These are phyloP conservation scores for Phalacrocorax aristotelis DNA, from an alignment of 2,113 vertebrate species.

Conservation along the genomic window DNA sequence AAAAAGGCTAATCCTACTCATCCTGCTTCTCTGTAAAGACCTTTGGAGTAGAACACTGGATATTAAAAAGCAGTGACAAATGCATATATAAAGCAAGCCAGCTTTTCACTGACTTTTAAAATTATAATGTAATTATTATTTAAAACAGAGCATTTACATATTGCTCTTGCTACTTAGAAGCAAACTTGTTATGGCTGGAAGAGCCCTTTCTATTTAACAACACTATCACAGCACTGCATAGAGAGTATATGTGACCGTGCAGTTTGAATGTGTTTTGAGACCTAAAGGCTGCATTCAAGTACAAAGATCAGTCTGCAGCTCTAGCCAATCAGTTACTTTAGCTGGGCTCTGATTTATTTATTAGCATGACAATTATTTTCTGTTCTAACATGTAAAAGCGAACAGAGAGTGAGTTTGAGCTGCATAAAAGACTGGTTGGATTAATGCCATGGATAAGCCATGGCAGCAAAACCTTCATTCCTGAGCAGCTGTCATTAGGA, in stretches of 20 bases:
- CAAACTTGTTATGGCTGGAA: background rate
- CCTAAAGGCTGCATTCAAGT: background rate
- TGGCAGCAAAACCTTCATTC: background rate
- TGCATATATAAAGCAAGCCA: background rate
- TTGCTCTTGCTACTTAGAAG: background rate
- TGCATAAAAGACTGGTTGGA: background rate
- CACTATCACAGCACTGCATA: background rate
- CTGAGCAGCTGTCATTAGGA: background rate
- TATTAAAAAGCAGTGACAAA: background rate
- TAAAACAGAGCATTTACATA: background rate
- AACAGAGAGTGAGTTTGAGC: background rate
- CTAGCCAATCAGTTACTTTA: background rate
- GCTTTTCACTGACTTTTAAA: background rate
- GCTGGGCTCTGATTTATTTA: background rate
- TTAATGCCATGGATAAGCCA: background rate
- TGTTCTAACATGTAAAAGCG: background rate
- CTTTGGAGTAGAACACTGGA: background rate
- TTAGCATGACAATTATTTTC: background rate
- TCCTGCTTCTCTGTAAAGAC: background rate
- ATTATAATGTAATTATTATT: constrained; percentile 8
- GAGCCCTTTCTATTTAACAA: background rate
- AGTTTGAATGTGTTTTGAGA: background rate
- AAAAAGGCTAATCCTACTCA: background rate
- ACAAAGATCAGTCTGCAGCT: background rate
- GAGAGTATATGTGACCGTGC: fast-evolving